Evolutionary conservation across 2,113 vertebrate species (phyloP), one percentile per base, ranked within the genome.

Genomic region (Oophaga pumilio): DNA sequence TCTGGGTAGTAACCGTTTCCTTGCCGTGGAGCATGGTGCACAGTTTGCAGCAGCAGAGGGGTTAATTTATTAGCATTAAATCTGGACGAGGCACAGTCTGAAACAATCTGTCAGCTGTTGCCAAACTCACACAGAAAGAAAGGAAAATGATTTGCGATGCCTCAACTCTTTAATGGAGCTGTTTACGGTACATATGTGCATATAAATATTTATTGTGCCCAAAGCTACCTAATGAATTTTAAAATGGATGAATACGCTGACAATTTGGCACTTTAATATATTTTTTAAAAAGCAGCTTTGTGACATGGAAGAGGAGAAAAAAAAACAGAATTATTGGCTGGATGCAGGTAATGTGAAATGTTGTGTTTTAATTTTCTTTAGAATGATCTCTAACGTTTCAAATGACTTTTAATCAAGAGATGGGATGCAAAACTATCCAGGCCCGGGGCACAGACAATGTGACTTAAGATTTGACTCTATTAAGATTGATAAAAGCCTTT

Each of bases 181-280:
- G 49, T 77, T 69, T 73, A 60, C 50, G 68, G 66, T 43, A 49
- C 77, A 80, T 69, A 82, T 87, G 26, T 82, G 64, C 66, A 71
- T 81, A 87, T 87, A 87, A 87, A 87, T 81, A 87, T 87, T 71
- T 87, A 87, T 82, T 71, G 33, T 22, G 68, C 86, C 86, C 86
- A 59, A 24, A 82, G 86, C 78, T 20, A 87, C 26, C 77, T 87
- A 87, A 87, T 87, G 86, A 87, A 87, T 87, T 87, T 87, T 87
- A 87, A 87, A 82, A 24, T n/a, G 68, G 56, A 82, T 74, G 68
- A 82, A 82, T 60, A 59, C 53, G 78, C 78, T 87, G 86, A 74
- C 86, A 82, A 62, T 87, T 86, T 74, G 86, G 66, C 66, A 59
- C 78, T 73, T 87, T 82, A 87, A 82, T 86, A 64, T 77, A 77